phyloP scores from a whole-genome alignment of 2,888 invertebrate genomes.

The Lasioglossum vierecki region DNA sequence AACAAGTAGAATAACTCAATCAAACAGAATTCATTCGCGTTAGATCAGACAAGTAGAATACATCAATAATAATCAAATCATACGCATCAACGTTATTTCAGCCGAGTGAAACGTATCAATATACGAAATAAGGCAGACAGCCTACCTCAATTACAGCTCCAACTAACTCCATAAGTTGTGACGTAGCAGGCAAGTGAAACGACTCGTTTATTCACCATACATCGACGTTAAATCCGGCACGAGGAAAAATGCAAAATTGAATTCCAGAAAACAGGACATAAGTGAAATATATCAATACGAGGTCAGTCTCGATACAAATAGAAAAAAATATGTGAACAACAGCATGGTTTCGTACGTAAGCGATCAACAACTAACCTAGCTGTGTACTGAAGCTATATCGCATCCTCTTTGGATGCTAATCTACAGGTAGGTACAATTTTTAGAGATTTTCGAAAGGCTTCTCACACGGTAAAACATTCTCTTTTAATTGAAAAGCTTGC shows the following conservation, averaged over 20 bases:
- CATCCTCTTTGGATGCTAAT: too few species aligned
- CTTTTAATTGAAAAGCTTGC: too few species aligned
- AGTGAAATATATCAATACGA: neutral
- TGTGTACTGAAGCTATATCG: too few species aligned
- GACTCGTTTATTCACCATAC: neutral
- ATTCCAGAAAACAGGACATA: neutral
- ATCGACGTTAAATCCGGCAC: neutral
- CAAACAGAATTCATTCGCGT: neutral
- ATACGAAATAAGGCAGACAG: neutral
- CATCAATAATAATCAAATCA: neutral
- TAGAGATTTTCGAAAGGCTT: too few species aligned
- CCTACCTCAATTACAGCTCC: neutral
- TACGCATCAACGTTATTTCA: neutral
- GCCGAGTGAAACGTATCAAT: neutral
- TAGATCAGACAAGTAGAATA: neutral
- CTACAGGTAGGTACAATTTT: too few species aligned
- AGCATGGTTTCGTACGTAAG: too few species aligned
- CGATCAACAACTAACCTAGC: too few species aligned
- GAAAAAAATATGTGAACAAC: neutral
- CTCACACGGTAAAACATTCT: too few species aligned
- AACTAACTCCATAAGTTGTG: neutral
- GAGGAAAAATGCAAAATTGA: neutral
- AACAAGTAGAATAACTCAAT: neutral
- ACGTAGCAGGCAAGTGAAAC: neutral
- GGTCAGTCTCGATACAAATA: neutral